phyloP scores from a whole-genome alignment of 1,140 invertebrate species.

The silkworm (Bombyx mori) region DNA sequence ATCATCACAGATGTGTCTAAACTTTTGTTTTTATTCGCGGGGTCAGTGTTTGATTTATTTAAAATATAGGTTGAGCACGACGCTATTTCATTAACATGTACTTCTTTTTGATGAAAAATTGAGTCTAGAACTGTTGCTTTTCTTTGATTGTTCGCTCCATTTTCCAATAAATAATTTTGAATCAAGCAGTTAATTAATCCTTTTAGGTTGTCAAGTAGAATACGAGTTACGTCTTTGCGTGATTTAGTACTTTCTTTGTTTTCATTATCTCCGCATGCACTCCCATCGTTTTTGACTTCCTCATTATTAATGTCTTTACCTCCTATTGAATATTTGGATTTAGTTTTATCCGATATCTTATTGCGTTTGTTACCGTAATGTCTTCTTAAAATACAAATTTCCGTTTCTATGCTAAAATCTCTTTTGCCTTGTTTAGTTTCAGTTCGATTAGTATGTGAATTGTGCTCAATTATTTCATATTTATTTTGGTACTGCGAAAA shows the following conservation, averaged over 20 bases:
- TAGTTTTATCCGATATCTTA: constrained; percentile 18
- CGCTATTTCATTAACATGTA: constrained; percentile 13
- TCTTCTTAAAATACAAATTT: constrained; percentile 38
- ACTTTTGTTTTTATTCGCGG: constrained; percentile 18
- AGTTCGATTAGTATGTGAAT: constrained; percentile 17
- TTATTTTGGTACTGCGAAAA: constrained; percentile 30
- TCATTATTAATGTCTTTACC: constrained; percentile 25
- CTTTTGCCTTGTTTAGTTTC: constrained; percentile 32
- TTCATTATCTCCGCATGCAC: constrained; percentile 40
- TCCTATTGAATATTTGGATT: constrained; percentile 30
- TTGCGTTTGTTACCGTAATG: constrained; percentile 32
- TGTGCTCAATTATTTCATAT: constrained; percentile 27
- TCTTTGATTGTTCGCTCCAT: constrained; percentile 38
- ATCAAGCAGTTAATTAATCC: constrained; percentile 42
- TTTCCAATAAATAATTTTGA: constrained; percentile 36
- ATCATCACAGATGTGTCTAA: constrained; percentile 6
- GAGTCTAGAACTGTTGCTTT: constrained; percentile 39
- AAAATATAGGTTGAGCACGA: constrained; percentile 40
- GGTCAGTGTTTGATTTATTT: constrained; percentile 21
- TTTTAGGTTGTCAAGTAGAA: constrained; percentile 48
- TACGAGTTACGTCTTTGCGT: constrained; percentile 26
- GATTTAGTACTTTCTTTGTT: constrained; percentile 12
- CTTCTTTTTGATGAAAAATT: constrained; percentile 35
- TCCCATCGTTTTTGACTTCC: constrained; percentile 23
- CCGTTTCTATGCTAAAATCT: constrained; percentile 48